These are phyloP conservation scores for Liodrosophila aerea DNA, from an alignment of 2,888 invertebrate genomes.

Conservation along the genomic window DNA sequence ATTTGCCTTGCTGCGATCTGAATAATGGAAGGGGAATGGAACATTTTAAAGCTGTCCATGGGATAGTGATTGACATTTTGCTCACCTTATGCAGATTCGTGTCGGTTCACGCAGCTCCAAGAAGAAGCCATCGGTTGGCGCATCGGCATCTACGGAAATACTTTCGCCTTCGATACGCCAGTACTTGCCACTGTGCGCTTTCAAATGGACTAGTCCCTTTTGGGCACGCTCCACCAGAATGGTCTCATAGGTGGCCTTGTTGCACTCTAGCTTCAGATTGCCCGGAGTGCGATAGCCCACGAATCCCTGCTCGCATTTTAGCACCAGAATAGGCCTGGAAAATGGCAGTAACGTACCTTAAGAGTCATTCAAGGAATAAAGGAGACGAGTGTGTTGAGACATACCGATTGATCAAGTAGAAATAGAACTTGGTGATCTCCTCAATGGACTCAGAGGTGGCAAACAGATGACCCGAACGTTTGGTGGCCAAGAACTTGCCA, in stretches of 20 bases:
- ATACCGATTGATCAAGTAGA: conserved; percentile 95
- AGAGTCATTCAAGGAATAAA: no score
- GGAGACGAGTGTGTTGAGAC: conserved; percentile 10
- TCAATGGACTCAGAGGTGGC: conserved; percentile 92
- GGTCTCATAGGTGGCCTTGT: conserved; percentile 96
- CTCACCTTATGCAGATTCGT: conserved; percentile 93
- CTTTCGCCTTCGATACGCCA: conserved; percentile 96
- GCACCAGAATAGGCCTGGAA: conserved; percentile 92
- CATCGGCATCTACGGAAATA: conserved; percentile 92
- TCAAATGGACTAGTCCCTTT: conserved; percentile 94
- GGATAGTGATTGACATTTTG: no score
- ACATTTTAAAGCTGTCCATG: not conserved
- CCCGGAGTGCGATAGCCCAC: conserved; percentile 93
- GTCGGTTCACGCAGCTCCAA: conserved; percentile 96
- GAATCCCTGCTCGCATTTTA: conserved; percentile 97
- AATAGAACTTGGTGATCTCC: conserved; percentile 95
- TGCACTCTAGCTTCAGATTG: conserved; percentile 94
- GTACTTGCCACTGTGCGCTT: conserved; percentile 96
- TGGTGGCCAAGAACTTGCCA: conserved; percentile 96
- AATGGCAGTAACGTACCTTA: no score
- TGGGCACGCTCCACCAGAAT: conserved; percentile 95
- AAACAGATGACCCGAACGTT: conserved; percentile 96
- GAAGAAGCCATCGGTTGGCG: conserved; percentile 92
- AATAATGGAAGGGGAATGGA: not conserved
- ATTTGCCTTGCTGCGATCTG: conserved; percentile 85